phyloP scores from a whole-genome alignment of 2,888 invertebrate species.

The Coleophora flavipennella region DNA sequence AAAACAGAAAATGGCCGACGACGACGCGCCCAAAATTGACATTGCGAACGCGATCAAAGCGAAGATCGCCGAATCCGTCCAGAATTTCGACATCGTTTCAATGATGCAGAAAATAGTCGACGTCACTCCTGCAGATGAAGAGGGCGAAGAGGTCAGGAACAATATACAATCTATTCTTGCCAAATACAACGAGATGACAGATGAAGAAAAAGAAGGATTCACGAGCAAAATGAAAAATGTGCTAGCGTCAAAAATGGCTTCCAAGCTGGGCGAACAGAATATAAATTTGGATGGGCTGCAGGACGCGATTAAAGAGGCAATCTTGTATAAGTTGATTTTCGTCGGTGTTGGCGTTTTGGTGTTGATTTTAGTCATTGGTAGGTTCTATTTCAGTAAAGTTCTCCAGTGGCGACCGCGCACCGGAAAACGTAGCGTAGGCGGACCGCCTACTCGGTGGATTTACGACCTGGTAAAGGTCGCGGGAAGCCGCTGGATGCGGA shows the following conservation, averaged over 20 bases:
- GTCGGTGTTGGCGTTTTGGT: slow-evolving; percentile 33
- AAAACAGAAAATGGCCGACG: background rate
- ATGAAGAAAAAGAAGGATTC: slow-evolving; percentile 43
- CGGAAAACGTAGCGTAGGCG: too few relatives aligned
- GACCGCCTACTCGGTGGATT: too few relatives aligned
- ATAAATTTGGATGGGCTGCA: slow-evolving; percentile 38
- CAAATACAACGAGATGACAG: slow-evolving; percentile 36
- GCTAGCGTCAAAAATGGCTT: slow-evolving; percentile 34
- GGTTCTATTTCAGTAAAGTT: too few relatives aligned
- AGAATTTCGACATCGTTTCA: slow-evolving; percentile 45
- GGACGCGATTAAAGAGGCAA: slow-evolving; percentile 36
- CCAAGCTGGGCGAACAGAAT: slow-evolving; percentile 34
- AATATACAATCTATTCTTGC: slow-evolving; percentile 39
- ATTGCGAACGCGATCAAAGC: slow-evolving; percentile 38
- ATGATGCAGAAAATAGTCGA: slow-evolving; percentile 46
- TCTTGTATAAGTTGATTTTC: slow-evolving; percentile 36
- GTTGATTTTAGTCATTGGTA: slow-evolving; percentile 45
- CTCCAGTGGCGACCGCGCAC: too few relatives aligned
- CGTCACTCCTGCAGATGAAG: slow-evolving; percentile 37
- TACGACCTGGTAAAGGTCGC: too few relatives aligned
- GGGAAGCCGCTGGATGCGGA: too few relatives aligned
- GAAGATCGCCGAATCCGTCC: slow-evolving; percentile 41
- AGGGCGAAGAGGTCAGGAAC: slow-evolving; percentile 34
- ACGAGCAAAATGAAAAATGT: slow-evolving; percentile 43
- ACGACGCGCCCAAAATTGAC: slow-evolving; percentile 14